Percentiles rank a stretch among this genome's conserved stretches.
phyloP scores from a whole-genome alignment of 2,113 vertebrate genomes.

The Boulengeromyrus knoepffleri region DNA sequence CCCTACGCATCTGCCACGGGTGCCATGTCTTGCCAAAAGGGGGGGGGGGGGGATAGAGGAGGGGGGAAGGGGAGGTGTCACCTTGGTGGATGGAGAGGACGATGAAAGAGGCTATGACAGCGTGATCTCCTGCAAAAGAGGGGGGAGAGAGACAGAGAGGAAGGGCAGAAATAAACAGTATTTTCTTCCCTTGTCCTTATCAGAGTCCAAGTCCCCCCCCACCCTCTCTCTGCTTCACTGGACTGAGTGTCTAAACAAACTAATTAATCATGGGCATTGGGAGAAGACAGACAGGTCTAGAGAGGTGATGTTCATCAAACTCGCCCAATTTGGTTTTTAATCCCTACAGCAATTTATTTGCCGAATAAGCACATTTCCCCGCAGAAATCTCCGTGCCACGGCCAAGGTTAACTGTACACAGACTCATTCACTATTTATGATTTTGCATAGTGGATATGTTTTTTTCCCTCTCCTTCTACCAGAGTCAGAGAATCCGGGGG shows the following conservation, averaged over 20 bases:
- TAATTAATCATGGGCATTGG: constrained; percentile 86
- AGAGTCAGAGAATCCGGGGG: constrained; percentile 88
- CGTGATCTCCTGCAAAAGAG: background rate
- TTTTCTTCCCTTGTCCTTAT: constrained; percentile 58
- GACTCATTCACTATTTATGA: constrained; percentile 99
- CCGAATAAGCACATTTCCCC: constrained; percentile 78
- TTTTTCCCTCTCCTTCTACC: constrained; percentile 56
- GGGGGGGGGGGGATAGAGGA: background rate
- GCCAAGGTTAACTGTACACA: constrained; percentile 96
- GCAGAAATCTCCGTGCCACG: constrained; percentile 74
- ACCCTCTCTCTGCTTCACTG: constrained; percentile 75
- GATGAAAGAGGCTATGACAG: background rate
- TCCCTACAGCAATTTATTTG: constrained; percentile 79
- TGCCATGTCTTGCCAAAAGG: constrained; percentile 27
- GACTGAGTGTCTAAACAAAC: constrained; percentile 96
- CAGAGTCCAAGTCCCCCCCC: constrained; percentile 46
- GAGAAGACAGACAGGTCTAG: constrained; percentile 88
- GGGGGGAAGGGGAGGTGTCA: background rate
- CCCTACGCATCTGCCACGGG: background rate
- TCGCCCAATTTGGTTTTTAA: constrained; percentile 81
- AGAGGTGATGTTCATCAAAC: constrained; percentile 92
- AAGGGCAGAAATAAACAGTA: constrained; percentile 36
- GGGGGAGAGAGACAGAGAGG: background rate
- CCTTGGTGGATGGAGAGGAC: background rate
- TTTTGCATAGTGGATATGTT: constrained; percentile 89